Conservation (phyloP, 1,140 invertebrate species). For the Atopsyche davidsoni region DNA sequence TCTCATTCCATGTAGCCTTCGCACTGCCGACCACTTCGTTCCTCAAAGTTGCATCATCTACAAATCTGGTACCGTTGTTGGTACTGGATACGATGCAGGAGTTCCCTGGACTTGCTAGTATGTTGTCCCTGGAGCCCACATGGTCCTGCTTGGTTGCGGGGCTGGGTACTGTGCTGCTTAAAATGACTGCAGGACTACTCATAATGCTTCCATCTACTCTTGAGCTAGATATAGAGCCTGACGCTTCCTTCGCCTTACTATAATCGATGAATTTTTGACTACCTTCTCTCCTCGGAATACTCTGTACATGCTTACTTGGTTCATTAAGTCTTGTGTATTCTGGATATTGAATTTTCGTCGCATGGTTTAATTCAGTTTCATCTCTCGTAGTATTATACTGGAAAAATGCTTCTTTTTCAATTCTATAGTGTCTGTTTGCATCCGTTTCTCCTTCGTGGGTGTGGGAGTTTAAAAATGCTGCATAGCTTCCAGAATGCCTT, state of each 20-base stretch:
- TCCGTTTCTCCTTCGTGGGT: neutral
- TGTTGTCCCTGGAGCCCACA: conserved; percentile 8
- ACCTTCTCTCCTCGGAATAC: conserved; percentile 5
- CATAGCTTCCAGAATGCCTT: conserved; percentile 14
- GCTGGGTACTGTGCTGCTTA: no score
- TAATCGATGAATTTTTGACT: no score
- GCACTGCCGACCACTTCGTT: neutral
- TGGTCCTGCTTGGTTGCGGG: conserved; percentile 6
- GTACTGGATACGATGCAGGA: conserved; percentile 28
- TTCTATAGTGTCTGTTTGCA: conserved; percentile 6
- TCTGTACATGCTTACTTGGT: conserved; percentile 2
- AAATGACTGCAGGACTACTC: no score
- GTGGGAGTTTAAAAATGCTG: neutral
- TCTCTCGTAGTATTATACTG: conserved; percentile 3
- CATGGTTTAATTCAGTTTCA: neutral
- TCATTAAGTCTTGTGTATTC: conserved; percentile 6
- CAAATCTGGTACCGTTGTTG: conserved; percentile 13
- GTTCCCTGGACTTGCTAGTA: conserved; percentile 22
- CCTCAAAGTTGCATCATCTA: neutral
- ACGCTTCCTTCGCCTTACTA: no score
- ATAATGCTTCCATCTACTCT: no score
- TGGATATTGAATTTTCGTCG: neutral
- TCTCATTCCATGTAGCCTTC: conserved; percentile 18
- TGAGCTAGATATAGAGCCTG: no score
- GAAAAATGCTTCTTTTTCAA: conserved; percentile 3